A percentile compares a stretch with the other conserved stretches of the same genome.
These are phyloP conservation scores for Spinus olivaceus DNA, from an alignment of 2,797 vertebrate genomes.

Conservation along the genomic window DNA sequence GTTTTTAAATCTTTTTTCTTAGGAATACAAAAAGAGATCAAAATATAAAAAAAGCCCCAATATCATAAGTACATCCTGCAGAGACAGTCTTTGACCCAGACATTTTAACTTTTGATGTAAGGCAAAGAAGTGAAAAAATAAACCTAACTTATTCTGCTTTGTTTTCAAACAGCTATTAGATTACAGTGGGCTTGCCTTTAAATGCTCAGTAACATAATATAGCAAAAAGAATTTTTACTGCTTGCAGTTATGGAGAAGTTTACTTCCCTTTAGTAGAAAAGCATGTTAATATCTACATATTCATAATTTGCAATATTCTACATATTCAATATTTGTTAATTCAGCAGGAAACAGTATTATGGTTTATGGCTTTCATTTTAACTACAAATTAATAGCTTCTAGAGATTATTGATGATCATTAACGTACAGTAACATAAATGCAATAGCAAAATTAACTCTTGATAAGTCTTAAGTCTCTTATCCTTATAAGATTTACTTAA, in stretches of 20 bases:
- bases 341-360: neutral
- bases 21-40: neutral
- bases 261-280: neutral
- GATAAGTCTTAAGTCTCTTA: neutral
- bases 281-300: neutral
- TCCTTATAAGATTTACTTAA: neutral
- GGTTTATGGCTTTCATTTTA: neutral
- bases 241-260: neutral
- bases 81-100: neutral
- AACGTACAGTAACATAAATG: neutral
- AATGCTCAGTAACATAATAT: neutral
- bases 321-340: neutral
- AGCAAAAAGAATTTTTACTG: neutral
- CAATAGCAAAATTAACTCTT: neutral
- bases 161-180: neutral
- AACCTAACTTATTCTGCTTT: neutral
- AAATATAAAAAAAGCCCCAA: neutral
- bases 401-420: neutral
- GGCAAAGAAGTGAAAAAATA: neutral
- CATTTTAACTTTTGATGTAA: neutral
- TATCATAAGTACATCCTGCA: neutral
- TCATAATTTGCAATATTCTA: neutral
- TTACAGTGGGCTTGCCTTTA: neutral
- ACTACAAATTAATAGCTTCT: neutral
- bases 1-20: neutral